A percentile compares a stretch with the other conserved stretches of the same genome.
phyloP scores from a whole-genome alignment of 2,797 vertebrate species.

The Microchirus variegatus region DNA sequence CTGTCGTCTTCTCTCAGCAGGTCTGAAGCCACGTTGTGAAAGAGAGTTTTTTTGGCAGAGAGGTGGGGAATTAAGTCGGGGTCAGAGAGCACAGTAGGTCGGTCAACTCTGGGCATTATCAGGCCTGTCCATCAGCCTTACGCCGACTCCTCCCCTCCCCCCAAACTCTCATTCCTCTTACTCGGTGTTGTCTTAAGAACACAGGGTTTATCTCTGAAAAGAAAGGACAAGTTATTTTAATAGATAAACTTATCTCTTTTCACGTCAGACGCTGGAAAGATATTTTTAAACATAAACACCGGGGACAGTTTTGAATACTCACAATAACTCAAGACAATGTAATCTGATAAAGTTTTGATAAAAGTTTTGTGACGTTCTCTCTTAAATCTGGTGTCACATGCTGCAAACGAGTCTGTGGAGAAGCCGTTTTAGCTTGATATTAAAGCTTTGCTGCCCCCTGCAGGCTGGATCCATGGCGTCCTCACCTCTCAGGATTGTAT shows the following conservation, averaged over 20 bases:
- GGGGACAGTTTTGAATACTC: background rate
- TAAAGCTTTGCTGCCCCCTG: conserved; percentile 62
- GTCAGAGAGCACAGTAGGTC: conserved; percentile 69
- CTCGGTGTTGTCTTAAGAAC: conserved; percentile 18
- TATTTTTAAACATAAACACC: background rate
- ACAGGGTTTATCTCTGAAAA: conserved; percentile 30
- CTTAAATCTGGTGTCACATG: too few relatives aligned
- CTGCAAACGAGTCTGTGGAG: background rate
- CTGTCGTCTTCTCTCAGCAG: conserved; percentile 57
- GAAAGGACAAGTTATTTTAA: background rate
- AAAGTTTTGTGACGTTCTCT: background rate
- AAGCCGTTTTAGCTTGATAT: background rate
- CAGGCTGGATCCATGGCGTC: conserved; percentile 99
- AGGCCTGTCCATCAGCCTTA: conserved; percentile 66
- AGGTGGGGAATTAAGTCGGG: conserved; percentile 68
- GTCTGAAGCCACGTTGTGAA: conserved; percentile 47
- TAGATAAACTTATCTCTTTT: conserved; percentile 28
- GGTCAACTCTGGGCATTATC: conserved; percentile 65
- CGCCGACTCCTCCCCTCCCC: conserved; percentile 8
- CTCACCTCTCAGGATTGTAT: conserved; percentile 99
- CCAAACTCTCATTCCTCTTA: conserved; percentile 56
- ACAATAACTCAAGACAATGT: background rate
- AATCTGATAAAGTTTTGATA: too few relatives aligned
- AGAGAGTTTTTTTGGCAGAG: conserved; percentile 41
- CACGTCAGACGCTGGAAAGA: background rate